phyloP scores from a whole-genome alignment of 1,140 invertebrate genomes.

The Panulirus ornatus region DNA sequence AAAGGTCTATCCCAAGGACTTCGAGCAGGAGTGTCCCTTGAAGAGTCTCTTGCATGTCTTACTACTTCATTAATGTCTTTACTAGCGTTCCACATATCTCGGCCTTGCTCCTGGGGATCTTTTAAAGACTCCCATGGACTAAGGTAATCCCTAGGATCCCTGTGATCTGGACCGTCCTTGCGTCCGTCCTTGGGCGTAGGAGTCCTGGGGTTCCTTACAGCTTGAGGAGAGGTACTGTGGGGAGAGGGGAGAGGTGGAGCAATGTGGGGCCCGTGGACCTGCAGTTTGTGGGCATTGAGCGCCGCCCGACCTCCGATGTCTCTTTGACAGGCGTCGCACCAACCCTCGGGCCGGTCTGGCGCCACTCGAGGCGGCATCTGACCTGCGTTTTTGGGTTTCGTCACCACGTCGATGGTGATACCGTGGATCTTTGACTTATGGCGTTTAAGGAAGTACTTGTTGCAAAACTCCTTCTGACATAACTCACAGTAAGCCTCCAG shows the following conservation, averaged over 20 bases:
- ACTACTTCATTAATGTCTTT: conserved; percentile 15
- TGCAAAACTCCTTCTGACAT: conserved; percentile 86
- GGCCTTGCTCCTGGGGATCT: conserved; percentile 37
- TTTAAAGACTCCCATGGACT: conserved; percentile 71
- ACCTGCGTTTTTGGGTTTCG: conserved; percentile 54
- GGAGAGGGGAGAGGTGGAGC: conserved; percentile 69
- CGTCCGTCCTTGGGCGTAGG: conserved; percentile 55
- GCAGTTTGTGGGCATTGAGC: conserved; percentile 74
- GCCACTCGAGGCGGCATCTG: conserved; percentile 66
- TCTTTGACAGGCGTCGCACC: conserved; percentile 73
- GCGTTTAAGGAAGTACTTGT: conserved; percentile 86
- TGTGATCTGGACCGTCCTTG: conserved; percentile 51
- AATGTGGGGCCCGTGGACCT: conserved; percentile 74
- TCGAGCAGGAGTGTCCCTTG: conserved; percentile 21
- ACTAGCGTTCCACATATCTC: conserved; percentile 25
- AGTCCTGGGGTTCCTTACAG: conserved; percentile 51
- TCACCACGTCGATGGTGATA: conserved; percentile 77
- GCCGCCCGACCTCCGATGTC: conserved; percentile 72
- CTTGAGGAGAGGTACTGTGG: conserved; percentile 45
- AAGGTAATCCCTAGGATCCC: conserved; percentile 62
- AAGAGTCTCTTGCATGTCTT: conserved; percentile 17
- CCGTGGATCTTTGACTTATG: conserved; percentile 82
- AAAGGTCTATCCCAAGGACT: conserved; percentile 64
- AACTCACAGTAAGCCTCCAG: conserved; percentile 80
- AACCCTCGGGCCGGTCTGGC: conserved; percentile 70